Percentiles rank a stretch among this genome's conserved stretches.
Conservation (phyloP, 2,888 invertebrate species). For the Apamea monoglypha region DNA sequence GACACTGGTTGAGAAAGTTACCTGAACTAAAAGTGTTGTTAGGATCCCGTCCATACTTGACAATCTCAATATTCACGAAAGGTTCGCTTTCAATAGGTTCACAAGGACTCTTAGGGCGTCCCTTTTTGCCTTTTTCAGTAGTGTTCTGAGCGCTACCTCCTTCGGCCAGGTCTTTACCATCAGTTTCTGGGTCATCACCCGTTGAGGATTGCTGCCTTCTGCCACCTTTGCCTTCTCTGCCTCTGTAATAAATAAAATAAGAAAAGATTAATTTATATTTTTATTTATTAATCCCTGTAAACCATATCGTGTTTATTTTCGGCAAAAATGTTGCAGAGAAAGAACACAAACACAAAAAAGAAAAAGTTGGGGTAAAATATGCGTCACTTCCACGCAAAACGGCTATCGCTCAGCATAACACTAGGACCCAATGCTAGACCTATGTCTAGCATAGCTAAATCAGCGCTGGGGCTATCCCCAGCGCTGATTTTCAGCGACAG, state of each 20-base stretch:
- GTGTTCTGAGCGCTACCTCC: slow-evolving; percentile 73
- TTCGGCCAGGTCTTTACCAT: slow-evolving; percentile 71
- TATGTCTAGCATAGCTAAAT: too few species aligned
- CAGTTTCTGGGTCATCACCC: slow-evolving; percentile 73
- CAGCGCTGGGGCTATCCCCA: too few species aligned
- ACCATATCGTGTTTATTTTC: too few species aligned
- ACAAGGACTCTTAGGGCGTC: slow-evolving; percentile 92
- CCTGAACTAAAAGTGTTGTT: slow-evolving; percentile 93
- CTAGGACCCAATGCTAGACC: too few species aligned
- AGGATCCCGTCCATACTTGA: slow-evolving; percentile 93
- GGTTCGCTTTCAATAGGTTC: slow-evolving; percentile 92
- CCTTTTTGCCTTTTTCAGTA: slow-evolving; percentile 85
- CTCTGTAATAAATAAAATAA: slow-evolving; percentile 71
- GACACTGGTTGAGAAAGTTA: background rate
- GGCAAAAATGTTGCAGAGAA: too few species aligned
- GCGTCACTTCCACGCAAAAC: too few species aligned
- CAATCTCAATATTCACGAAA: slow-evolving; percentile 92
- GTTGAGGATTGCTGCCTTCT: slow-evolving; percentile 77
- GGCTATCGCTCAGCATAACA: too few species aligned
- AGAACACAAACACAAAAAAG: too few species aligned
- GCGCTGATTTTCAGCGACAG: too few species aligned
- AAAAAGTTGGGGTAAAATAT: too few species aligned
- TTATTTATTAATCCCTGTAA: too few species aligned
- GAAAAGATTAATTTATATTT: too few species aligned
- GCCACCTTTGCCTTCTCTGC: slow-evolving; percentile 86